phyloP scores from a whole-genome alignment of 2,888 invertebrate species.

The Tachina grossa region DNA sequence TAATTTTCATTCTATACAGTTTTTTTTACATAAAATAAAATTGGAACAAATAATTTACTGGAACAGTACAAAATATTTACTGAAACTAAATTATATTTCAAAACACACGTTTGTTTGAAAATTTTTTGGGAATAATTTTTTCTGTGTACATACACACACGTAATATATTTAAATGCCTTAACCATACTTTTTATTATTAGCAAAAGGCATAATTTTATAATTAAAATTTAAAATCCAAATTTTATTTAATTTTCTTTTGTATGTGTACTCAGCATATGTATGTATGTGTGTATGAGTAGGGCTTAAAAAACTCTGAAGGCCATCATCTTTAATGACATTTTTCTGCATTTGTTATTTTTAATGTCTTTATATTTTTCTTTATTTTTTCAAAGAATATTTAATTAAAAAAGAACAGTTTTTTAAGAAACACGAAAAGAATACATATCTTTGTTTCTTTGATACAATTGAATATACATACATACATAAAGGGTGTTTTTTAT shows the following conservation, averaged over 20 bases:
- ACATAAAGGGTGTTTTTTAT: too few relatives aligned
- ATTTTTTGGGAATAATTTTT: too few relatives aligned
- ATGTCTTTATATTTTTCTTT: background rate
- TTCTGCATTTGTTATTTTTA: background rate
- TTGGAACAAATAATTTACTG: too few relatives aligned
- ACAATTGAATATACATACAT: background rate
- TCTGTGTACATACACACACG: too few relatives aligned
- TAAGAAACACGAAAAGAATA: background rate
- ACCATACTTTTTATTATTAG: background rate
- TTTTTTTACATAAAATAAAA: too few relatives aligned
- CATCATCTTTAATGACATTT: conserved; percentile 14
- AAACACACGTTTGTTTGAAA: too few relatives aligned
- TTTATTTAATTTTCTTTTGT: background rate
- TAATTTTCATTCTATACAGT: too few relatives aligned
- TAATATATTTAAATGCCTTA: background rate
- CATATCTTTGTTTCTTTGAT: background rate
- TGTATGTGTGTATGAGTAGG: too few relatives aligned
- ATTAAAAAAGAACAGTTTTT: background rate
- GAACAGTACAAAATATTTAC: too few relatives aligned
- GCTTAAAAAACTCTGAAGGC: background rate
- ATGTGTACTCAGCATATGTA: background rate
- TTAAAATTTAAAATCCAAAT: background rate
- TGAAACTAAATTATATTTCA: too few relatives aligned
- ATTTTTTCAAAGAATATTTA: background rate
- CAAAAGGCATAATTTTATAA: background rate